Evolutionary conservation across 2,113 vertebrate species (phyloP), one percentile per base, ranked within the genome.

Genomic region (Amphiprion ocellaris): DNA sequence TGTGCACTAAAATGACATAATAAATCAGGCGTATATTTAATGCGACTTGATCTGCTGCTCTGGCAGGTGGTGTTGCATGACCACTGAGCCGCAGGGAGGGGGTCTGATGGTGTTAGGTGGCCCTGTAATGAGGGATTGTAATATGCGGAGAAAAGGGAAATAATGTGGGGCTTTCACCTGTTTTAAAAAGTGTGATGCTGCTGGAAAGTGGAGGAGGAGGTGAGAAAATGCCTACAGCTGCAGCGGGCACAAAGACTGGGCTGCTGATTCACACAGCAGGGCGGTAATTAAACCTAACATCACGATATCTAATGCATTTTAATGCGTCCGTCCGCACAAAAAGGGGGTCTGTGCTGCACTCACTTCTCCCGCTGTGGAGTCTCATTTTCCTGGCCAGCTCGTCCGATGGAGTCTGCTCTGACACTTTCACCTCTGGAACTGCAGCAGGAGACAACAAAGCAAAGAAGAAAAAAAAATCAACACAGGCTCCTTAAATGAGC

Each of bases 371-470:
- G 77, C 96, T 97, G 72, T 95, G 93, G 59, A 88, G 89, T 81
- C 97, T 94, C 96, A 99, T 96, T 50, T 96, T 96, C 89, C 98
- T 91, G 69, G 97, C 98, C 44, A 97, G 92, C 88, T 96, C 93
- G 24, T 99, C 98, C 1, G 96, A 97, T 0, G 94, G 94, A 0
- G 97, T 99, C 93, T 96, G 95, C 79, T 98, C 96, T 0, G 98
- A 99, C 67, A 99, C 98, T 68, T 98, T 96, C 78, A 99, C 96
- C 1, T 97, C 96, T 33, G 98, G 90, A 94, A 87, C 94, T 94
- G 72, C 0, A n/a, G 80, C 59, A 47, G 46, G 54, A 21, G 19
- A 69, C 16, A 23, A 65, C 4, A 71, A 60, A 26, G 26, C 26
- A 26, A 26, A 59, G 1, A 21, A 30, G 3, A 10, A 1, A 33